Base-by-base conservation (phyloP, 2,113 vertebrate genomes). In the Mastomys natalensis region DNA sequence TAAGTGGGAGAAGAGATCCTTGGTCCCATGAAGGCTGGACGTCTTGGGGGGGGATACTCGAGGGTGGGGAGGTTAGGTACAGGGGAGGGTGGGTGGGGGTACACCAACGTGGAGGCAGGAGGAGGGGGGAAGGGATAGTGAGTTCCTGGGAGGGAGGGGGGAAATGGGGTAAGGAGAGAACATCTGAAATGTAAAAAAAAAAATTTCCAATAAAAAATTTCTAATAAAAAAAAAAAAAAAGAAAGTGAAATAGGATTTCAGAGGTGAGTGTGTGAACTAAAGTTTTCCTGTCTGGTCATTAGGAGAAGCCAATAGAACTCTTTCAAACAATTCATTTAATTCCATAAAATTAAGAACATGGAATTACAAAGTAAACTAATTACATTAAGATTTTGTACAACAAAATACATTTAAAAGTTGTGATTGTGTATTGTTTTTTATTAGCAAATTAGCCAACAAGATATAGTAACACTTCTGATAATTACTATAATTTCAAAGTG, bases 401-500 rank as follows among this genome's bases (percentile, higher is more conserved):
- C 45, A 91, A 91, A 92, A 94, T 64, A 43, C 66, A 72, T 92
- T 86, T 94, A 26, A 70, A 87, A 93, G 58, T 86, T 76, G 5
- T 93, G 58, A 86, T 81, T 80, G 5, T 43, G 26, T 80, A 62
- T 74, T 93, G 31, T 70, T 84, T 60, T 89, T 96, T 95, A 95
- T 95, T 97, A 82, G 88, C 78, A 26, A 91, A 87, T 77, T 95
- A 81, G 64, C 58, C 91, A 85, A 43, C 26, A 93, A 87, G 90
- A 86, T 85, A 34, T 82, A 72, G 40, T 34, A 88, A 31, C 0
- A 34, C 24, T 24, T 77, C 37, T 93, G 82, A 43, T 88, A 91
- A 95, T 96, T 86, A 89, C 43, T 84, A 53, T 92, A 96, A 97
- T 97, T 96, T 93, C 76, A 60, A 86, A 91, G 60, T 94, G 31